Base-by-base conservation (phyloP, 35 echinoderm and acorn worm species). In the Patiria miniata region DNA sequence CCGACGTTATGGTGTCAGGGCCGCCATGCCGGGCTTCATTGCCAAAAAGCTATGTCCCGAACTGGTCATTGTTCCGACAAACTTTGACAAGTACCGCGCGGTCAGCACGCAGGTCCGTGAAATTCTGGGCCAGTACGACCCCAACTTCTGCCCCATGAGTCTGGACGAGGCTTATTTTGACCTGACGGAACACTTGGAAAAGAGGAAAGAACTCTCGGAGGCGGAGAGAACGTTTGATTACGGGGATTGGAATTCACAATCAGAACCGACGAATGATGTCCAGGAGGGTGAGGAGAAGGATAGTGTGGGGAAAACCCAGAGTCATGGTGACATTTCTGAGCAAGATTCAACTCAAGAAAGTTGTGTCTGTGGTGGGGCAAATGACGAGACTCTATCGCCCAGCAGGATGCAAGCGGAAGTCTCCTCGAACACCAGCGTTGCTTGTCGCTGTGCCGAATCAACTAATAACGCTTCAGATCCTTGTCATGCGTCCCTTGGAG, bases 1-100 rank as follows among this genome's bases (percentile, higher is more conserved):
- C 0, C 78, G 96, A 22, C 77, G 90, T 6, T 99, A 80, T 68
- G 96, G 96, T 12, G 96, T 99, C 21, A 36, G 96, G 44, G 96
- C 96, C 76, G 96, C 93, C n/a, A 99, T 99, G 96, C 96, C 96
- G 44, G 96, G 96, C 5, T 99, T 98, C 78, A 99, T 99, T 65
- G 96, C 56, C 12, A 90, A 90, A 87, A 99, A 99, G 42, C 84
- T 99, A 9, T 98, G 95, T 85, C 96, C 96, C 39, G 90, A 99
- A 39, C 79, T 99, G 7, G 81, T 94, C 19, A 81, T 99, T 28
- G 83, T 94, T 36, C 87, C 81, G 2, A n/a, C 89, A 28, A 91
- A 91, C 59, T 99, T 94, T 90, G 90, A 91, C 51, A 99, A 95
- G 51, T 99, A 99, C 37, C 85, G 87, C 2, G 79, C 83, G 29